Evolutionary conservation across 2,797 vertebrate species (phyloP), one percentile per base, ranked within the genome.

Genomic region (Chelonia mydas): DNA sequence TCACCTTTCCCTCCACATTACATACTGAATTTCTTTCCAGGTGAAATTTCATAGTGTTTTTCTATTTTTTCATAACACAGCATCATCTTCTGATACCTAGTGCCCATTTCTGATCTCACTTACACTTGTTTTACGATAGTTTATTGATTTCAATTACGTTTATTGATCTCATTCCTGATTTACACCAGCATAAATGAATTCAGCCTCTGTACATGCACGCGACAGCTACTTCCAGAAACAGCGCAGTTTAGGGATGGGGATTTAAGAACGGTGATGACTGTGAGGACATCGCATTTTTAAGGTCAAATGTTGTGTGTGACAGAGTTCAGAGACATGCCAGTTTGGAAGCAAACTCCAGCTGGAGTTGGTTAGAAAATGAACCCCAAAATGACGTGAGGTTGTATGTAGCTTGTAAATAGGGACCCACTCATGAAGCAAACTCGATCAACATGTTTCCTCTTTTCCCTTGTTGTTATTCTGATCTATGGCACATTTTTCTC

Each of bases 401-500:
- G 4, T 15, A 94, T 19, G n/a, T 2, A 81, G 72, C 68, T 87
- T 83, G 37, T 51, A 94, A 95, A 31, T 59, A 77, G 78, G 85
- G 89, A 84, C 51, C 45, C 53, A 84, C 90, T 89, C 79, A 49
- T 16, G 54, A 84, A 5, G 68, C 49, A 95, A 86, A 93, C 78
- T 91, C 0, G 23, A 87, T 91, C 80, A 92, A 89, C 81, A 81
- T 93, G 86, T 90, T 49, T 72, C 76, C 7, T 77, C 31, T 49
- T 33, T 27, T 5, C 45, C 74, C 25, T 65, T 47, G 84, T 87
- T 65, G 65, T 92, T 90, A 68, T 89, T 96, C 91, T 84, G 83
- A 84, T 89, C 87, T 90, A 78, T 81, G 54, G 55, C 50, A 87
- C 55, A 27, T 92, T 95, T 88, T 95, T 90, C 85, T 91, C 37